Conservation (phyloP, 2,113 vertebrate species). For the Pedetes capensis region DNA sequence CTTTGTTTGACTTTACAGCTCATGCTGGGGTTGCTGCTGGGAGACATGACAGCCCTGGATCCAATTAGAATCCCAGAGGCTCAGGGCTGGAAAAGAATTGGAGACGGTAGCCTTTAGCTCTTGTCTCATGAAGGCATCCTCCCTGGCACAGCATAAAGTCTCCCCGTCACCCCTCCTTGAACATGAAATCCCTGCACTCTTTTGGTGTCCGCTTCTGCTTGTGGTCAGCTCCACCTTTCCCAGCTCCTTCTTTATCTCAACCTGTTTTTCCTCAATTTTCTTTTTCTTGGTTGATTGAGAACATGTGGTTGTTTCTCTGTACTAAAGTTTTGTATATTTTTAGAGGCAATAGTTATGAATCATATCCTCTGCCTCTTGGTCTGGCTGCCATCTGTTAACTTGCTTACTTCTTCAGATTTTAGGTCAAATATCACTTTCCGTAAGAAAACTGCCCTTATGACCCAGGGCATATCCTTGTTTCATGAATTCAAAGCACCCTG, state of each 20-base stretch:
- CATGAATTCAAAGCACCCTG: neutral
- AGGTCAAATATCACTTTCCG: neutral
- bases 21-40: constrained; percentile 2
- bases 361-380: neutral
- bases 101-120: neutral
- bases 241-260: neutral
- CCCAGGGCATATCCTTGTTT: neutral
- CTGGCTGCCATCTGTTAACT: neutral
- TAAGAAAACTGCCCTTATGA: neutral
- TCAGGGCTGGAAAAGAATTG: neutral
- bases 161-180: rapidly evolving
- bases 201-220: neutral
- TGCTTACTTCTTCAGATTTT: neutral
- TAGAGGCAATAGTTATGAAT: neutral
- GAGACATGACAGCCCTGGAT: neutral
- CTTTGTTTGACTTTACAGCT: neutral
- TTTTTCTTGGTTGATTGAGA: neutral
- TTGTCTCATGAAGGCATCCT: neutral
- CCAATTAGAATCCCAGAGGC: neutral
- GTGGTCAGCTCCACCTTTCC: neutral
- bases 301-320: neutral
- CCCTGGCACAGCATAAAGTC: neutral
- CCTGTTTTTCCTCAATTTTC: neutral
- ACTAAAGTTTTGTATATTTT: neutral
- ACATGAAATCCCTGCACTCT: neutral